A percentile compares a stretch with the other conserved stretches of the same genome.
Conservation (phyloP, 2,888 invertebrate species). For the Synanthedon formicaeformis region DNA sequence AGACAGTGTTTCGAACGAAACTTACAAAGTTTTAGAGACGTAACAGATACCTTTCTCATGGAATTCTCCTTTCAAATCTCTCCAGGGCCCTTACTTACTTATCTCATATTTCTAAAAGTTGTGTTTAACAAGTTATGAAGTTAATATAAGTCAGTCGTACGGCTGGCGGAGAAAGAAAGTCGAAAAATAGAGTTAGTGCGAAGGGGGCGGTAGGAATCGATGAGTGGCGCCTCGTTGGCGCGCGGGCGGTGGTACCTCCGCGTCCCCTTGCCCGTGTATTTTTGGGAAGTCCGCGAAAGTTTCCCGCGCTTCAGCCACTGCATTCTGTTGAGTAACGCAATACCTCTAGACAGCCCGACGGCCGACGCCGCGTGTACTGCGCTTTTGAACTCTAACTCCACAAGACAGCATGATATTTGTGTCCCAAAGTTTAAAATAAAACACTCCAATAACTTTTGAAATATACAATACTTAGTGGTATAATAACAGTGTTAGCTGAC, state of each 20-base stretch:
- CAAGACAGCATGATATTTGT: slow-evolving; percentile 10
- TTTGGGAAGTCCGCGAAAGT: slow-evolving; percentile 27
- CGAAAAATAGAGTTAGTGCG: slow-evolving; percentile 49
- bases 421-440: slow-evolving; percentile 11
- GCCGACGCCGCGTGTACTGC: slow-evolving; percentile 9
- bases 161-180: slow-evolving; percentile 43
- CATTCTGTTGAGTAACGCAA: slow-evolving; percentile 11
- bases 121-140: slow-evolving; percentile 59
- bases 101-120: slow-evolving; percentile 57
- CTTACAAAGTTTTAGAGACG: not conserved
- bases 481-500: not conserved
- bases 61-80: slow-evolving; percentile 32
- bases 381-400: slow-evolving; percentile 8
- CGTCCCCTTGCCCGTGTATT: slow-evolving; percentile 24
- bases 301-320: slow-evolving; percentile 12
- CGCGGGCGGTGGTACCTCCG: slow-evolving; percentile 13
- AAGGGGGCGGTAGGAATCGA: slow-evolving; percentile 38
- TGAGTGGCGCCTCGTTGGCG: slow-evolving; percentile 39
- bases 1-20: slow-evolving; percentile 13
- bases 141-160: slow-evolving; percentile 55
- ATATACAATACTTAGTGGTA: not conserved
- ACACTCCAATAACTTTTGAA: not conserved
- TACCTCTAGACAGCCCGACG: slow-evolving; percentile 11
- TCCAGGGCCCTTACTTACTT: slow-evolving; percentile 38
- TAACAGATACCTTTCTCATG: slow-evolving; percentile 16